These are phyloP conservation scores for Crenichthys baileyi DNA, from an alignment of 2,797 vertebrate genomes.

Conservation along the genomic window DNA sequence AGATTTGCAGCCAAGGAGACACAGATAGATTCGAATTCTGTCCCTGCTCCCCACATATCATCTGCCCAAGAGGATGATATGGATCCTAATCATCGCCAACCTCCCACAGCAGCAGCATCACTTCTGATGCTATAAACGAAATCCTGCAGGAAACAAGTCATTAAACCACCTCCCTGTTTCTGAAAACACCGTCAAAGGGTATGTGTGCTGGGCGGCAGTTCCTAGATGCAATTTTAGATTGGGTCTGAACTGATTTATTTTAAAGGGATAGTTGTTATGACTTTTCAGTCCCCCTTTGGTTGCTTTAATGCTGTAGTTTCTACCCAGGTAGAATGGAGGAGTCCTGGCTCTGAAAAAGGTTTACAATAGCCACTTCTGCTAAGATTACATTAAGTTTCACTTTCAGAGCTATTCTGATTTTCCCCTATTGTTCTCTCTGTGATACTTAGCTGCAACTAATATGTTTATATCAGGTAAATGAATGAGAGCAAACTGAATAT, in stretches of 20 bases:
- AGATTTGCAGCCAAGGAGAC: conserved; percentile 37
- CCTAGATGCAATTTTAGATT: conserved; percentile 16
- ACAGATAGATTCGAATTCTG: conserved; percentile 40
- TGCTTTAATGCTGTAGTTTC: not conserved
- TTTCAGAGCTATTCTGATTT: not conserved
- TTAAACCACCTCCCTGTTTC: conserved; percentile 63
- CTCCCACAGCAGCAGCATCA: conserved; percentile 34
- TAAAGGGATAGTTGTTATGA: not conserved
- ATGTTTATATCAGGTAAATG: not conserved
- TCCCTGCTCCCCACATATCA: conserved; percentile 51
- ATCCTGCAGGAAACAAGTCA: conserved; percentile 63
- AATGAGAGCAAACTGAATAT: not conserved
- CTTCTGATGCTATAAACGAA: conserved; percentile 39
- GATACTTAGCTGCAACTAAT: not conserved
- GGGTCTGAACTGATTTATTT: conserved; percentile 22
- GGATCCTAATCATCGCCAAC: conserved; percentile 38
- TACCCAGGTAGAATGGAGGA: not conserved
- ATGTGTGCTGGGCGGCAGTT: conserved; percentile 24
- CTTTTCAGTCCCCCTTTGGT: not conserved
- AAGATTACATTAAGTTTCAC: not conserved
- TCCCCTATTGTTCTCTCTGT: not conserved
- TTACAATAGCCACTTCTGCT: not conserved
- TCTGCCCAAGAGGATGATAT: conserved; percentile 50
- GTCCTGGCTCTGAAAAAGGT: not conserved
- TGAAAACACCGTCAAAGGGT: conserved; percentile 37